Conservation (phyloP, 1,140 invertebrate genomes). For the Galendromus occidentalis region DNA sequence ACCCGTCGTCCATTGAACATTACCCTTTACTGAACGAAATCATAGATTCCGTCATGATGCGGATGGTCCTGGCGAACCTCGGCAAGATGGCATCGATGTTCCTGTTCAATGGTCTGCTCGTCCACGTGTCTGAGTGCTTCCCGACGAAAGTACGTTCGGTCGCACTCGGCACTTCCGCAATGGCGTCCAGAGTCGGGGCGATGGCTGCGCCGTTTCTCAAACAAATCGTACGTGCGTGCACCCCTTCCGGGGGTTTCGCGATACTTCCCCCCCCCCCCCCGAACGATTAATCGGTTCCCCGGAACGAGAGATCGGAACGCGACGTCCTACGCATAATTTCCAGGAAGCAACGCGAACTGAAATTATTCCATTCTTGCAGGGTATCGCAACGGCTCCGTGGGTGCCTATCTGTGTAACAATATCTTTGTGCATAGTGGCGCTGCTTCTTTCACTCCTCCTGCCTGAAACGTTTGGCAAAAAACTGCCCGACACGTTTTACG, state of each 20-base stretch:
- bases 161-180: conserved; percentile 68
- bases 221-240: conserved; percentile 14
- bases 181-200: conserved; percentile 70
- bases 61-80: background rate
- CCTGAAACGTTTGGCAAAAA: conserved; percentile 1
- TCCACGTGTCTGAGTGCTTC: conserved; percentile 20
- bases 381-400: background rate
- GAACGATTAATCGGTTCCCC: too few relatives aligned
- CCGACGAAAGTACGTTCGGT: conserved; percentile 67
- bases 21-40: background rate
- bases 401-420: background rate
- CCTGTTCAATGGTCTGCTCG: conserved; percentile 4
- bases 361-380: background rate
- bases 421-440: background rate
- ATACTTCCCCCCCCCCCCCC: too few relatives aligned
- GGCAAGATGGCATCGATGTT: conserved; percentile 1
- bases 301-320: too few relatives aligned
- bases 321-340: too few relatives aligned
- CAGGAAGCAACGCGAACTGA: too few relatives aligned
- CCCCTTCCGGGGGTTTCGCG: background rate
- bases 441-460: background rate
- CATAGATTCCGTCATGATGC: background rate
- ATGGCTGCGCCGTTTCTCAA: conserved; percentile 72
- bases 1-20: too few relatives aligned
- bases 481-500: background rate